Evolutionary conservation across 2,888 invertebrate genomes (phyloP).

Genomic region (Mylabris sibirica): DNA sequence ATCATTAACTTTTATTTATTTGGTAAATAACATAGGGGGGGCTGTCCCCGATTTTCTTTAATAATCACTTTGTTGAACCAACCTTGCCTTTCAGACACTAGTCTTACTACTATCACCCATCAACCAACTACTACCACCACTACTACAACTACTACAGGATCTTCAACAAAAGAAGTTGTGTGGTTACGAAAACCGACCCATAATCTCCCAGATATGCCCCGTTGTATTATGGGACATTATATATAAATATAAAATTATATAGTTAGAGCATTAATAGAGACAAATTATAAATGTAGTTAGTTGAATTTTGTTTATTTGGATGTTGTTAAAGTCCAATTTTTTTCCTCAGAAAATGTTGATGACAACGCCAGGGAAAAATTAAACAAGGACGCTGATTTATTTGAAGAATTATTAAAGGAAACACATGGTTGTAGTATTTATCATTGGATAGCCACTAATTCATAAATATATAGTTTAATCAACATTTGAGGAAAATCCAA

Average conservation of each 20-base stretch:
- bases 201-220: conserved; percentile 68
- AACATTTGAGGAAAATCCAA: conserved; percentile 20
- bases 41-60: not conserved
- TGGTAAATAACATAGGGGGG: no score
- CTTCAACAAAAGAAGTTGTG: conserved; percentile 28
- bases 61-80: not conserved
- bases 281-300: conserved; percentile 5
- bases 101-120: conserved; percentile 28
- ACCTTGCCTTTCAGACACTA: conserved; percentile 43
- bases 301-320: not conserved
- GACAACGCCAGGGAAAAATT: conserved; percentile 54
- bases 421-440: conserved; percentile 71
- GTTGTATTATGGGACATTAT: conserved; percentile 71
- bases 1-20: not conserved
- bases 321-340: conserved; percentile 39
- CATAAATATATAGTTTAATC: not conserved
- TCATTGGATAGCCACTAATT: conserved; percentile 62
- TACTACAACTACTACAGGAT: conserved; percentile 8
- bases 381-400: conserved; percentile 39
- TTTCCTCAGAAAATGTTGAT: conserved; percentile 64
- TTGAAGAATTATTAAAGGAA: conserved; percentile 69
- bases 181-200: conserved; percentile 53
- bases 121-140: conserved; percentile 29
- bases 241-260: conserved; percentile 56
- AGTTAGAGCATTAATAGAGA: conserved; percentile 20